Conservation (phyloP, 2,888 invertebrate species). For the Microdon myrmicae region DNA sequence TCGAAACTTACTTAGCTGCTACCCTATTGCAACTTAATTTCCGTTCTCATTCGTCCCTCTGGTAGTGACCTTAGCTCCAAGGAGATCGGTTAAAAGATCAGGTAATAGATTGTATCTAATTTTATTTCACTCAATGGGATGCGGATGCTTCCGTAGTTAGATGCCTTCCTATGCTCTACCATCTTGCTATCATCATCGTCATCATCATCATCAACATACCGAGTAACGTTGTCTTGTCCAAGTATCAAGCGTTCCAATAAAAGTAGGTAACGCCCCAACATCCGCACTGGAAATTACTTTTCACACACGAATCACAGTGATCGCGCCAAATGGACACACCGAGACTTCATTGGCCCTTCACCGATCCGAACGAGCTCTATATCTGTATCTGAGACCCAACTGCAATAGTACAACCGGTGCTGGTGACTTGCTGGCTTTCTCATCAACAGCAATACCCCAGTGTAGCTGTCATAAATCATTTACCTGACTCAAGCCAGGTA, state of each 20-base stretch:
- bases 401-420: conserved; percentile 5
- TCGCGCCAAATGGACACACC: conserved; percentile 46
- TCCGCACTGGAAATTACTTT: conserved; percentile 50
- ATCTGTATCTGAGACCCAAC: conserved; percentile 10
- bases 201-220: conserved; percentile 13
- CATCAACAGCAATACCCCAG: conserved; percentile 40
- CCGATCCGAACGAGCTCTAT: conserved; percentile 1
- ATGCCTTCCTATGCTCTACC: too few species aligned
- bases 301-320: conserved; percentile 43
- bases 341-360: conserved; percentile 26
- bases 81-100: conserved; percentile 30
- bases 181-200: too few species aligned
- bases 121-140: conserved; percentile 37
- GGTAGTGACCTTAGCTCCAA: conserved; percentile 6
- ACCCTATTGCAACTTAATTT: conserved; percentile 31
- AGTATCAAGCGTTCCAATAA: conserved; percentile 33
- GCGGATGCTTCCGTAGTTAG: conserved; percentile 38
- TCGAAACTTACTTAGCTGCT: conserved; percentile 6
- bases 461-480: conserved; percentile 51
- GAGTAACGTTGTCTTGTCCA: conserved; percentile 2
- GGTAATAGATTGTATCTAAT: conserved; percentile 45
- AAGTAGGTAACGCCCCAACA: conserved; percentile 51
- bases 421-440: conserved; percentile 30
- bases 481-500: conserved; percentile 46
- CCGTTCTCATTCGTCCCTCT: conserved; percentile 41